phyloP scores from a whole-genome alignment of 2,113 vertebrate genomes.

The Progne subis region DNA sequence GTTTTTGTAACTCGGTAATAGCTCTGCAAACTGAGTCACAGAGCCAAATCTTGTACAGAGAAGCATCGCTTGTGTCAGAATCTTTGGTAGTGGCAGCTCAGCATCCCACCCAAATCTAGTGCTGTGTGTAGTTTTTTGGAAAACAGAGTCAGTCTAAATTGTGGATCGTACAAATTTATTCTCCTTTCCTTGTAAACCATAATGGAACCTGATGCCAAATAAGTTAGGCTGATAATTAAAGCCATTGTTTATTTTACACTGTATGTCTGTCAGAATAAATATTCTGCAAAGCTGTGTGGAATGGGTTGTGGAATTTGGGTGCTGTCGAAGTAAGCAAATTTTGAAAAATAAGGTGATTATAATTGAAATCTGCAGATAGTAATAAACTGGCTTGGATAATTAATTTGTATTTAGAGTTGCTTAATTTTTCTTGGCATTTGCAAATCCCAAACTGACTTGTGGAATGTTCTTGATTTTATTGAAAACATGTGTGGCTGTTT shows the following conservation, averaged over 20 bases:
- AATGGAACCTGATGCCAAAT: neutral
- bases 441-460: conserved; percentile 18
- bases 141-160: neutral
- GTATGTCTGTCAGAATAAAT: neutral
- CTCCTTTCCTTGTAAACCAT: neutral
- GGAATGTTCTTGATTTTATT: conserved; percentile 36
- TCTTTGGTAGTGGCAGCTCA: neutral
- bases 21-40: neutral
- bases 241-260: neutral
- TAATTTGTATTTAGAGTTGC: conserved; percentile 28
- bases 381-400: neutral
- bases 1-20: neutral
- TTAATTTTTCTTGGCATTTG: conserved; percentile 32
- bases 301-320: neutral
- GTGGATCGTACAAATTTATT: neutral
- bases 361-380: neutral
- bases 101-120: neutral
- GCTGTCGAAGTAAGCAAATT: neutral
- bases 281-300: neutral
- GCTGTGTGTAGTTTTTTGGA: neutral
- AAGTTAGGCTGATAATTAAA: neutral
- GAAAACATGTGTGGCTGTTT: conserved; percentile 39
- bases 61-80: neutral
- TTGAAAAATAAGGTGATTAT: neutral
- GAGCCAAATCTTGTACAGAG: neutral